These are phyloP conservation scores for Ctenomys sociabilis DNA, from an alignment of 2,113 vertebrate species.

Conservation along the genomic window DNA sequence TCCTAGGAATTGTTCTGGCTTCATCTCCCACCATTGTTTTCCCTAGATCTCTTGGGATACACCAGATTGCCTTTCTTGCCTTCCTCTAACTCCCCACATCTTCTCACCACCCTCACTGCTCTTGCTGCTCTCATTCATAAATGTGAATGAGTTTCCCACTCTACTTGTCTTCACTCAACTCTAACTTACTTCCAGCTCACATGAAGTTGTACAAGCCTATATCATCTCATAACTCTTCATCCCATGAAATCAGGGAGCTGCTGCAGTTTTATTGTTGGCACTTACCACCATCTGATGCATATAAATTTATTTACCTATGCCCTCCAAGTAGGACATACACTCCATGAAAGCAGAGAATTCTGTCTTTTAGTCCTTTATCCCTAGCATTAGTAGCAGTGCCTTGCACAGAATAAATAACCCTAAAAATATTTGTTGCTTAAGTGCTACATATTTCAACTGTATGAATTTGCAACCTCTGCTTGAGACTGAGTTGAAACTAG, in stretches of 20 bases:
- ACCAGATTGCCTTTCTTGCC: neutral
- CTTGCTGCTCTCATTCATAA: neutral
- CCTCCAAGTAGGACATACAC: neutral
- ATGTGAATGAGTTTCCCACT: neutral
- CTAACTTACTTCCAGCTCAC: neutral
- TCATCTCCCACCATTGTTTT: neutral
- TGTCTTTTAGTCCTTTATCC: neutral
- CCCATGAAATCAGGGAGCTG: neutral
- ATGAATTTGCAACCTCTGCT: neutral
- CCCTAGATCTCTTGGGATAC: neutral
- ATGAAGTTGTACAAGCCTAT: neutral
- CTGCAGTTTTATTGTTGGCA: neutral
- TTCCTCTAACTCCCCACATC: neutral
- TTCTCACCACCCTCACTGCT: neutral
- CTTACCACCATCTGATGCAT: neutral
- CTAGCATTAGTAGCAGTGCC: neutral
- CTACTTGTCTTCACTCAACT: neutral
- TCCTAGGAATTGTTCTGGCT: neutral
- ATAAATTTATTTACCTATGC: neutral
- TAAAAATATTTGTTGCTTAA: neutral
- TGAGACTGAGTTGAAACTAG: conserved; percentile 18
- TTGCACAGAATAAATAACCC: neutral
- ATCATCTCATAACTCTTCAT: neutral
- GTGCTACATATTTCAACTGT: neutral
- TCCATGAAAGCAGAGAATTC: neutral